phyloP scores from a whole-genome alignment of 2,888 invertebrate species.

The Tetragonisca angustula region DNA sequence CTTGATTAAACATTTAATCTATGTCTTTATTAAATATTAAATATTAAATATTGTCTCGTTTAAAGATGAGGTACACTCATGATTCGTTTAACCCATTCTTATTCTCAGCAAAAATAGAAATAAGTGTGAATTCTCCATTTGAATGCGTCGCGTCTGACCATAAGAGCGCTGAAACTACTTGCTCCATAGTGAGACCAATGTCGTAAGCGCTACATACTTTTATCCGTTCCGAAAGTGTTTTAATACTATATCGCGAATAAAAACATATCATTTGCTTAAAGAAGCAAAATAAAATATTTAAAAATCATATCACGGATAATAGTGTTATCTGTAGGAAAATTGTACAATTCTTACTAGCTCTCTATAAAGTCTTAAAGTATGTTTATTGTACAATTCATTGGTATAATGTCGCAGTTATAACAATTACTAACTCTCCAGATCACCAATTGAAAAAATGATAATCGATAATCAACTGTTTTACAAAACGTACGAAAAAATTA shows the following conservation, averaged over 20 bases:
- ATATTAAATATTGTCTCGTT: background rate
- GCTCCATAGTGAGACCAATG: background rate
- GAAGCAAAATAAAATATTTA: background rate
- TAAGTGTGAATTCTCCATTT: background rate
- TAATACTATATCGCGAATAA: background rate
- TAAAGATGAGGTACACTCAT: background rate
- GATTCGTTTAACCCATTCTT: background rate
- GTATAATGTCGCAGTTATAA: too few species aligned
- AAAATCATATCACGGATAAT: background rate
- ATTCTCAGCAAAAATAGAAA: background rate
- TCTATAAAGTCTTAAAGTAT: background rate
- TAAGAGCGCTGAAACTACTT: constrained; percentile 18
- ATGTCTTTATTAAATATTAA: background rate
- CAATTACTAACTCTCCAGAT: too few species aligned
- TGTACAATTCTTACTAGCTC: background rate
- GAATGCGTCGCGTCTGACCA: constrained; percentile 25
- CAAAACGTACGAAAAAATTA: background rate
- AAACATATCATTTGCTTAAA: background rate
- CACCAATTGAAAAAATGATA: too few species aligned
- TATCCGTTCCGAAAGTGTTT: background rate
- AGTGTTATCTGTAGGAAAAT: background rate
- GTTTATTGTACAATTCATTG: too few species aligned
- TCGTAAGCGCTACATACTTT: background rate
- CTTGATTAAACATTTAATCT: background rate
- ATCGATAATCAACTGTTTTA: background rate